Evolutionary conservation across 2,113 vertebrate species (phyloP).

Genomic region (Egretta garzetta): DNA sequence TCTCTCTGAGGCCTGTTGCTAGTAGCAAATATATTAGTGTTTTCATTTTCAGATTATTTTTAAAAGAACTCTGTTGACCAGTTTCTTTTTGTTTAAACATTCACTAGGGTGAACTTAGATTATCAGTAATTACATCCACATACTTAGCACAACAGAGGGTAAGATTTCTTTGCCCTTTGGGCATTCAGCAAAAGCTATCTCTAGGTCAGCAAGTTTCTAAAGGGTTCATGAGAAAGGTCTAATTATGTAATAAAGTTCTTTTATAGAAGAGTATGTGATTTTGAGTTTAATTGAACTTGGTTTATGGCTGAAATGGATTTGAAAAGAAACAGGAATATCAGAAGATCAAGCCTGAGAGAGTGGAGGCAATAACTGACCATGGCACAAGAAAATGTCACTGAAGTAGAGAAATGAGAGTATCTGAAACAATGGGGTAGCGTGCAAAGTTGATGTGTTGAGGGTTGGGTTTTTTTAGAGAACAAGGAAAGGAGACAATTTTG

Average conservation of each 20-base stretch:
- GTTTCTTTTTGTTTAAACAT: background rate
- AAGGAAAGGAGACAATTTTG: background rate
- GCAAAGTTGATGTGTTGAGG: background rate
- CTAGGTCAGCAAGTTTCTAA: background rate
- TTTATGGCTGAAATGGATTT: background rate
- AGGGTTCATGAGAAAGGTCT: background rate
- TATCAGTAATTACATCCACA: constrained; percentile 32
- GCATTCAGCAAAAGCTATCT: background rate
- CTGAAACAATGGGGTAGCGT: background rate
- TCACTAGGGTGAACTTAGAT: background rate
- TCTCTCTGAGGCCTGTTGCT: background rate
- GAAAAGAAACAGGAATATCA: background rate
- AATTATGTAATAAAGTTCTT: background rate
- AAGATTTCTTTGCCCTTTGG: background rate
- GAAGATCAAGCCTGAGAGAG: background rate
- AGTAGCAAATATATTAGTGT: background rate
- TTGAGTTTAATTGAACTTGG: background rate
- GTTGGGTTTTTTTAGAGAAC: background rate
- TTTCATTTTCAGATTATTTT: constrained; percentile 36
- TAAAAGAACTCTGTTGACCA: constrained; percentile 5
- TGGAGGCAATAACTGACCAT: background rate
- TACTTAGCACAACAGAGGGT: background rate
- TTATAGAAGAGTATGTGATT: background rate
- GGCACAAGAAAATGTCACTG: background rate
- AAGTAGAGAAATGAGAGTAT: background rate